Evolutionary conservation across 2,113 vertebrate genomes (phyloP), one percentile per base, ranked within the genome.

Genomic region (Passer montanus): DNA sequence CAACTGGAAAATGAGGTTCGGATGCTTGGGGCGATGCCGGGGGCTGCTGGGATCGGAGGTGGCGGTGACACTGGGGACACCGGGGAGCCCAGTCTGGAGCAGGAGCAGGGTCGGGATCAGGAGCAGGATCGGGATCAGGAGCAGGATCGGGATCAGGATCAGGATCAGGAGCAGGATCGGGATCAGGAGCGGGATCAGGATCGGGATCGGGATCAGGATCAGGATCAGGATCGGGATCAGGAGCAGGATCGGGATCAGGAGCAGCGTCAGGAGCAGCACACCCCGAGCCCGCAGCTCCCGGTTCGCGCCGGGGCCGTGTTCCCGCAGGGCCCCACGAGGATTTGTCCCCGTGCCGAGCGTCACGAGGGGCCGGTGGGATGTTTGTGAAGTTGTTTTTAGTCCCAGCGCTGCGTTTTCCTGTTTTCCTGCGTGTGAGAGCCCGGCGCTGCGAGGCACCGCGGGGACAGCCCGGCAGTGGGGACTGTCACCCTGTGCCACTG

Each of bases 21-120:
- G 66, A 41, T 59, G 27, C n/a, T 31, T 0, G 11, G 53, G 85
- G 73, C 3, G 4, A 23, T 18, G 43, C 66, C 72, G 9, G 76
- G 56, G 11, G 80, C 52, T 17, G 70, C 63, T 18, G 76, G 43
- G 59, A 4, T n/a, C 0, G 0, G 72, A 20, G 84, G 62, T 41
- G 87, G 1, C 26, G 4, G 21, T 3, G 7, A 10, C 44, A 13
- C 49, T 1, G 2, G 13, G 35, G 41, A 13, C 1, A 3, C 20
- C 0, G 2, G 7, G 55, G 39, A 15, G 16, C 3, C 4, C 4
- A 4, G 9, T 3, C 7, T 28, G 13, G 26, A 17, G 53, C 46
- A 27, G 58, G 21, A 27, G 62, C 44, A 26, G 28, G 7, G n/a
- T n/a, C 35, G 8, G 35, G 35, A 37, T 37, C 35, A 37, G 35